Conservation (phyloP, 2,888 invertebrate species). For the Agrotis puta region DNA sequence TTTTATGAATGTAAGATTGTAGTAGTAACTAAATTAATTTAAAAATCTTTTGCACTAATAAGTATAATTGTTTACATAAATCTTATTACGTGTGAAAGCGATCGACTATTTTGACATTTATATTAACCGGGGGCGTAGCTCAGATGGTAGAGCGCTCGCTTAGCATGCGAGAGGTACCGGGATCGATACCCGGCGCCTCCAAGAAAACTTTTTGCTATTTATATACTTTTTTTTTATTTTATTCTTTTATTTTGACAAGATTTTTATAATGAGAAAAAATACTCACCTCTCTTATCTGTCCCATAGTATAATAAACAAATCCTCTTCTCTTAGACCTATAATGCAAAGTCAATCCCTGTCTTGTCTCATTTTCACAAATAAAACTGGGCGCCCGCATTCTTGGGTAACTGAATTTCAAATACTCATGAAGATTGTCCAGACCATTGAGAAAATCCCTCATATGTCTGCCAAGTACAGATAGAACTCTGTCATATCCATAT, state of each 20-base stretch:
- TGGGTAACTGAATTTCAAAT: conserved; percentile 98
- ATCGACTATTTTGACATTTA: accelerated
- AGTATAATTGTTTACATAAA: too few species aligned
- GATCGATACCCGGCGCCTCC: conserved; percentile 91
- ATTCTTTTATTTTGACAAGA: background rate
- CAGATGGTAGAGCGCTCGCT: conserved; percentile 92
- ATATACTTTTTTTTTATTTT: background rate
- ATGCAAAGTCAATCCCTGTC: conserved; percentile 97
- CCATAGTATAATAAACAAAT: conserved; percentile 99
- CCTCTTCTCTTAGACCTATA: conserved; percentile 98
- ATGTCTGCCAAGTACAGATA: conserved; percentile 97
- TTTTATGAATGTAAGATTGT: too few species aligned
- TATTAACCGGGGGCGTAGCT: conserved; percentile 87
- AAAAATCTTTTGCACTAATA: too few species aligned
- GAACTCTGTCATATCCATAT: conserved; percentile 98
- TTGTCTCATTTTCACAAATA: conserved; percentile 98
- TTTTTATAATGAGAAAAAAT: too few species aligned
- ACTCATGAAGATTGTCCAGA: conserved; percentile 99
- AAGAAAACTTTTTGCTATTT: conserved; percentile 61
- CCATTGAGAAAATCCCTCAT: conserved; percentile 99
- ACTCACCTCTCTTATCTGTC: conserved; percentile 96
- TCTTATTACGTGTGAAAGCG: accelerated
- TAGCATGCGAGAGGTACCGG: conserved; percentile 91
- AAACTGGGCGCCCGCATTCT: conserved; percentile 97
- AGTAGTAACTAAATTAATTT: too few species aligned